Percentiles rank a stretch among this genome's conserved stretches.
Evolutionary conservation across 2,113 vertebrate genomes (phyloP).

Genomic region (Heliornis fulica): DNA sequence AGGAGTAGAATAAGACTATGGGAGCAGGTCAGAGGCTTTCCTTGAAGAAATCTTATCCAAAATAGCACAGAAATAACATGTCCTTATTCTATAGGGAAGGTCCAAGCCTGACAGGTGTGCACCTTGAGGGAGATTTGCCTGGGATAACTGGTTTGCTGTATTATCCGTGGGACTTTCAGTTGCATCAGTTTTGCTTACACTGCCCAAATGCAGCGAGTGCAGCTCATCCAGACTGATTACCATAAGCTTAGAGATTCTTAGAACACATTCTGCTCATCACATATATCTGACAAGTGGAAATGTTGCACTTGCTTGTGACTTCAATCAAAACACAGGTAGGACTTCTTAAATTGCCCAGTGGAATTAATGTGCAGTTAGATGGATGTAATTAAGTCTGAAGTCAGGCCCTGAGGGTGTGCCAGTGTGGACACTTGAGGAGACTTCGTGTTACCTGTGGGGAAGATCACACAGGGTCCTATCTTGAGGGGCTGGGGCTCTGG

Average conservation of each 20-base stretch:
- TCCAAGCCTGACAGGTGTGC: background rate
- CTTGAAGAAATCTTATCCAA: background rate
- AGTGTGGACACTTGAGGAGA: background rate
- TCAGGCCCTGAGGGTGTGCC: background rate
- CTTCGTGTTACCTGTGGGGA: background rate
- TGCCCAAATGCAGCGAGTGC: background rate
- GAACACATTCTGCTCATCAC: background rate
- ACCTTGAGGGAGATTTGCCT: background rate
- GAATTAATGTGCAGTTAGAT: background rate
- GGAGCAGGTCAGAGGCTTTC: background rate
- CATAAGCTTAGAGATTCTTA: background rate
- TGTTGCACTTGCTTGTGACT: background rate
- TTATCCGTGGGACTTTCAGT: background rate
- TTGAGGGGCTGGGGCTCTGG: background rate
- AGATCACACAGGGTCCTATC: accelerated
- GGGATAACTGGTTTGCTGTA: background rate
- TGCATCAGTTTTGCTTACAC: background rate
- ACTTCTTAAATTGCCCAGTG: background rate
- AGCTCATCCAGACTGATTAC: background rate
- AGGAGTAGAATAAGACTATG: background rate
- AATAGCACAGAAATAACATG: background rate
- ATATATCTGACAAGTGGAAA: background rate
- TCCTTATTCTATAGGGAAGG: background rate
- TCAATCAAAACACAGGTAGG: background rate
- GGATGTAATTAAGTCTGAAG: background rate